These are phyloP conservation scores for Trinorchestia longiramus DNA, from an alignment of 1,140 invertebrate genomes.

Conservation along the genomic window DNA sequence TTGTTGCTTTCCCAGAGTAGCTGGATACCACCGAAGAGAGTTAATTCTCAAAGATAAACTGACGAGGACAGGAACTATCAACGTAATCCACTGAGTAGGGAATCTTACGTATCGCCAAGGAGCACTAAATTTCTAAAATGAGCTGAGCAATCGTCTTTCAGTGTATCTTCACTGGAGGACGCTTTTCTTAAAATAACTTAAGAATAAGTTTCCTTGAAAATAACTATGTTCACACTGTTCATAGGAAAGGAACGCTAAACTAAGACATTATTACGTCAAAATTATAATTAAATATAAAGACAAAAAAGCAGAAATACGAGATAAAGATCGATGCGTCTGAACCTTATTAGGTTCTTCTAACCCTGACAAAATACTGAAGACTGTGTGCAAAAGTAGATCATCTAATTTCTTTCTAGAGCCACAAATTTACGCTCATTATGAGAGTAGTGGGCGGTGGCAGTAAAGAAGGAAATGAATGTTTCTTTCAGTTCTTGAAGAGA, in stretches of 20 bases:
- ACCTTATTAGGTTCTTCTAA: background rate
- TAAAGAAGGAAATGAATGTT: background rate
- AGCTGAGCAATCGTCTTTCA: no score
- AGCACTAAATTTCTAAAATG: no score
- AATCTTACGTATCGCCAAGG: no score
- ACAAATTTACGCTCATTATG: slow-evolving; percentile 17
- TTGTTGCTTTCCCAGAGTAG: no score
- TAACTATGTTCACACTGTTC: background rate
- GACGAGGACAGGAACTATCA: no score
- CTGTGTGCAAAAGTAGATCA: background rate
- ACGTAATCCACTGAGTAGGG: no score
- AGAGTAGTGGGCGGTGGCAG: background rate
- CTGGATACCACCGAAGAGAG: no score
- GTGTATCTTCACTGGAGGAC: no score
- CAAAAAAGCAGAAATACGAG: background rate
- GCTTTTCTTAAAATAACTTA: no score
- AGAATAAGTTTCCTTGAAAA: no score
- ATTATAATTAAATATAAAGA: background rate
- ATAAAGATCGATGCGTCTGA: background rate
- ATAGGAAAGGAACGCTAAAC: background rate
- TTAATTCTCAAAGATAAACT: no score
- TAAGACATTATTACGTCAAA: background rate
- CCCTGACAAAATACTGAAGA: background rate
- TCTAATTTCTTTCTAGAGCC: background rate
- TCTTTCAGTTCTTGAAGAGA: background rate